Base-by-base conservation (phyloP, 2,113 vertebrate species). In the Sceloporus tristichus region DNA sequence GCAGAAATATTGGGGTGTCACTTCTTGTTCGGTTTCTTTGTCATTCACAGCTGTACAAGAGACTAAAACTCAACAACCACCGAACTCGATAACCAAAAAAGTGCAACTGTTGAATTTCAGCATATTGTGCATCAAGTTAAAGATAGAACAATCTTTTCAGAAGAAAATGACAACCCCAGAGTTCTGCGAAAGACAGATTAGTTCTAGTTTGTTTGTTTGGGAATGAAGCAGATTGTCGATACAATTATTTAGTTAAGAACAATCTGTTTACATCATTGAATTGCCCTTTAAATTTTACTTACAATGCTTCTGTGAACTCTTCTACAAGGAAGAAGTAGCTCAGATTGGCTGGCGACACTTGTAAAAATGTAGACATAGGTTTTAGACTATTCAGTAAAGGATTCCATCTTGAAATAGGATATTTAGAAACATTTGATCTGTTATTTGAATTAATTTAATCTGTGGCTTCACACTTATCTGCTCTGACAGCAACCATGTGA, bases 281-380 rank as follows among this genome's bases (percentile, higher is more conserved):
- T 92, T 94, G 94, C 94, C 73, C 80, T 14, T 95, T 95, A 94
- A 93, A 85, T 95, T 96, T 96, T 93, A 94, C 89, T 95, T 94
- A 94, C 87, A 94, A 90, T 95, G 93, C 94, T 95, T 95, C 91
- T 88, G 90, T 94, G 92, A 94, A 94, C 95, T 96, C 92, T 96
- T 96, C 94, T 77, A 54, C 80, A 56, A 70, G 93, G 89, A 94
- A 90, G 94, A 94, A 93, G 93, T 94, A 93, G 93, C 90, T 96
- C 84, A 88, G 94, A 95, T 94, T 93, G 91, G 91, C 95, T 95
- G 9, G 84, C 92, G 92, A 88, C 82, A 90, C 89, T 94, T 96
- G 89, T 96, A 95, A 94, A 94, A 79, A 91, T 91, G 94, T 96
- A 94, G 90, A 95, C 93, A 89, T 96, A 96, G 95, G 34, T 34